Conservation (phyloP, 2,113 vertebrate genomes). For the Nyctibius bracteatus region DNA sequence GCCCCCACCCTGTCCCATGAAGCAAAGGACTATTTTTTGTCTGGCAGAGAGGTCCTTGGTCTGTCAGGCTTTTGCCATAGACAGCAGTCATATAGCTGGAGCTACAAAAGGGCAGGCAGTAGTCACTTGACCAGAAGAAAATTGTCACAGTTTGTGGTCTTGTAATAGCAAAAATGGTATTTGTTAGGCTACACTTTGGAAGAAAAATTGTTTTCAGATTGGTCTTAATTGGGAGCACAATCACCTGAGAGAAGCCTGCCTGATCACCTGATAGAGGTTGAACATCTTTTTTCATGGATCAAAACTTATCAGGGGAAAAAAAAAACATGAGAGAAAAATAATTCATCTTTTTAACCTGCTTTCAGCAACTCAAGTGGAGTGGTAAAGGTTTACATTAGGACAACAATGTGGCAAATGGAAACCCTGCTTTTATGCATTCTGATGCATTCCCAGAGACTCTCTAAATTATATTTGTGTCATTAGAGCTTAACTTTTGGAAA, state of each 20-base stretch:
- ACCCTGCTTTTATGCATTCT: background rate
- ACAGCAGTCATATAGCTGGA: background rate
- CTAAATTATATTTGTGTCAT: background rate
- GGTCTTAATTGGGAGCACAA: background rate
- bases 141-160: background rate
- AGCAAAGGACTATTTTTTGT: background rate
- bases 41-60: background rate
- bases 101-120: background rate
- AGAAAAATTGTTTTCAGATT: background rate
- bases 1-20: background rate
- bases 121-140: rapidly evolving
- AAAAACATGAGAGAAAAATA: background rate
- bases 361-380: background rate
- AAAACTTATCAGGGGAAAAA: background rate
- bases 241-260: background rate
- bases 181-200: background rate
- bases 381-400: background rate
- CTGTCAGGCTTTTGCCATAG: background rate
- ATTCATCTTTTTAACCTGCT: background rate
- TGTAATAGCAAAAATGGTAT: background rate
- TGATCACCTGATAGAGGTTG: background rate
- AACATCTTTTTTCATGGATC: background rate
- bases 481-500: background rate
- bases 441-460: background rate
- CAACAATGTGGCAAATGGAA: background rate